A percentile compares a stretch with the other conserved stretches of the same genome.
These are phyloP conservation scores for Bilobella aurantiaca DNA, from an alignment of 1,140 invertebrate species.

Conservation along the genomic window DNA sequence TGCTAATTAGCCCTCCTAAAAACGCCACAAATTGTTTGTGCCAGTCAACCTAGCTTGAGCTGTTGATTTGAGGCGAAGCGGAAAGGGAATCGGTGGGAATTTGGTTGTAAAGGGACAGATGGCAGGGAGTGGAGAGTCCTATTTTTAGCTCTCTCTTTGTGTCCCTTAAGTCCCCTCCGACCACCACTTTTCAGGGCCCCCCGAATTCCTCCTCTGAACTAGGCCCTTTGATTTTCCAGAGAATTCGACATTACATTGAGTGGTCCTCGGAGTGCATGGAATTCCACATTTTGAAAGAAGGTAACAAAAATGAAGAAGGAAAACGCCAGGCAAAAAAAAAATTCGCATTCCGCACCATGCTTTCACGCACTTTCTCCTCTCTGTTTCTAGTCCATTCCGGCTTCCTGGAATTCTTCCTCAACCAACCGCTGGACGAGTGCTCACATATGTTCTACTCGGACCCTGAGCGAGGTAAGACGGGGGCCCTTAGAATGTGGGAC, in stretches of 20 bases:
- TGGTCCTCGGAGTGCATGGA: constrained; percentile 59
- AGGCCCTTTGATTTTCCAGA: constrained; percentile 45
- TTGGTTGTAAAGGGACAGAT: not conserved
- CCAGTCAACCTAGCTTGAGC: not conserved
- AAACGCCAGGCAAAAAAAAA: no score
- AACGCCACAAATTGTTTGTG: no score
- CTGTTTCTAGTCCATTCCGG: constrained; percentile 46
- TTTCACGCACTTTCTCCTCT: not conserved
- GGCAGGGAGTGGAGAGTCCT: not conserved
- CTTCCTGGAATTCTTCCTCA: constrained; percentile 54
- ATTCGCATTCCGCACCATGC: no score
- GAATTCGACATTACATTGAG: constrained; percentile 58
- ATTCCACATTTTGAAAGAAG: constrained; percentile 54
- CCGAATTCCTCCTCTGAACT: no score
- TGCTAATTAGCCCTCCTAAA: no score
- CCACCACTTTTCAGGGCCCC: no score
- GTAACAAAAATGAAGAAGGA: no score
- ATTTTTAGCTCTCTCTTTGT: no score
- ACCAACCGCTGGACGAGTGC: constrained; percentile 33
- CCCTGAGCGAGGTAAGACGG: constrained; percentile 28
- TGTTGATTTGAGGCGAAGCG: not conserved
- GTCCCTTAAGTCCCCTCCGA: no score
- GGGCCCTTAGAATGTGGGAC: no score
- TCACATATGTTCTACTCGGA: constrained; percentile 34
- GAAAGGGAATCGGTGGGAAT: not conserved